These are phyloP conservation scores for Lobophora halterata DNA, from an alignment of 2,888 invertebrate genomes.

Conservation along the genomic window DNA sequence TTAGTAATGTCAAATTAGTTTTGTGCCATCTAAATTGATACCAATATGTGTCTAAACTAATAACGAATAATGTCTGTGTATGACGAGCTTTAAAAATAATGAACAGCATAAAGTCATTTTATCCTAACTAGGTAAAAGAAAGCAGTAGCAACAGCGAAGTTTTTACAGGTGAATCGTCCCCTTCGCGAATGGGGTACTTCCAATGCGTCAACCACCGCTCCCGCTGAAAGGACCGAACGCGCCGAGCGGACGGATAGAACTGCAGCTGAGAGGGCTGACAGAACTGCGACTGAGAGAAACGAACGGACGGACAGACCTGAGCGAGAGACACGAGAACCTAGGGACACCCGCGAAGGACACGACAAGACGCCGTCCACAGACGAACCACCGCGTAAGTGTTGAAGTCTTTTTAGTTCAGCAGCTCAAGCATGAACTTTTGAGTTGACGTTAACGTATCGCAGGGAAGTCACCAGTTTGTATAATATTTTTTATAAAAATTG, in stretches of 20 bases:
- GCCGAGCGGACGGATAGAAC: neutral
- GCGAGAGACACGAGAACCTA: neutral
- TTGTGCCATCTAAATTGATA: too few species aligned
- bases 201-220: neutral
- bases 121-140: too few species aligned
- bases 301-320: neutral
- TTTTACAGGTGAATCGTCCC: slow-evolving; percentile 76
- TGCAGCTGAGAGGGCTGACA: slow-evolving; percentile 1
- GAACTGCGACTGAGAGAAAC: neutral
- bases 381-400: slow-evolving; percentile 88
- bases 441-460: too few species aligned
- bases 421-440: neutral
- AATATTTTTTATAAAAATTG: neutral
- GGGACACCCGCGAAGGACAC: slow-evolving; percentile 46
- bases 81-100: too few species aligned
- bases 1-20: too few species aligned
- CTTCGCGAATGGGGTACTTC: slow-evolving; percentile 61
- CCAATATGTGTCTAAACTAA: too few species aligned
- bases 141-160: too few species aligned
- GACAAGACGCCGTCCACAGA: slow-evolving; percentile 75
- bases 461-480: too few species aligned
- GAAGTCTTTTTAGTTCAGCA: too few species aligned
- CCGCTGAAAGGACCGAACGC: neutral
- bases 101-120: too few species aligned
- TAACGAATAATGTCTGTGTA: too few species aligned